phyloP scores from a whole-genome alignment of 2,888 invertebrate genomes.

The Tachina fera region DNA sequence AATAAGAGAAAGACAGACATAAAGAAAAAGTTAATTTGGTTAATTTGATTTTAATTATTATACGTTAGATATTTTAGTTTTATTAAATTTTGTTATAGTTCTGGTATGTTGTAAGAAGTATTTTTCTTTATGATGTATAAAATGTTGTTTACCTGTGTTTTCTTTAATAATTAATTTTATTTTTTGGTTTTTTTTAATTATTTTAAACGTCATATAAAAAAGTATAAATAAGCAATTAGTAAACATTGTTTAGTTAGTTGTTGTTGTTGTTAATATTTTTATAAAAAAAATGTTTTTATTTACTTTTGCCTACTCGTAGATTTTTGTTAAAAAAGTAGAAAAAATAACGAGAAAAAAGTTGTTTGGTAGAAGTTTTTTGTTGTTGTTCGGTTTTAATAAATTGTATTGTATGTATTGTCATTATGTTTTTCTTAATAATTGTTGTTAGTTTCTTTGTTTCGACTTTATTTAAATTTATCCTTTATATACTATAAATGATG shows the following conservation, averaged over 20 bases:
- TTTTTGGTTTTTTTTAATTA: neutral
- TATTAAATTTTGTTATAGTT: conserved; percentile 36
- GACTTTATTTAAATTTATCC: conserved; percentile 40
- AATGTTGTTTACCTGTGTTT: conserved; percentile 51
- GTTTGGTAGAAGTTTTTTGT: conserved; percentile 34
- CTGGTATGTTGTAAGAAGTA: neutral
- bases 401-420: conserved; percentile 64
- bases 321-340: conserved; percentile 62
- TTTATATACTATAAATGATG: conserved; percentile 45
- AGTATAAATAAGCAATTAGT: conserved; percentile 67
- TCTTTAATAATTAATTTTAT: conserved; percentile 1
- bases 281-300: conserved; percentile 46
- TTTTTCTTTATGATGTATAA: conserved; percentile 44
- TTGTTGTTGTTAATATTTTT: conserved; percentile 41
- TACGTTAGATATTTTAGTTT: neutral
- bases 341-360: conserved; percentile 44
- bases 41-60: neutral
- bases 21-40: conserved; percentile 44
- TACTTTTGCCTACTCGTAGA: conserved; percentile 52
- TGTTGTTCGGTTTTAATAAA: conserved; percentile 58
- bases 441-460: conserved; percentile 44
- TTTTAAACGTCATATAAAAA: conserved; percentile 59
- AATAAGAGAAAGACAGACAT: conserved; percentile 17
- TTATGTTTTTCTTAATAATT: conserved; percentile 61
- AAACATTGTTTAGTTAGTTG: conserved; percentile 48